Conservation (phyloP, 2,888 invertebrate genomes). For the Epinotia ramella region DNA sequence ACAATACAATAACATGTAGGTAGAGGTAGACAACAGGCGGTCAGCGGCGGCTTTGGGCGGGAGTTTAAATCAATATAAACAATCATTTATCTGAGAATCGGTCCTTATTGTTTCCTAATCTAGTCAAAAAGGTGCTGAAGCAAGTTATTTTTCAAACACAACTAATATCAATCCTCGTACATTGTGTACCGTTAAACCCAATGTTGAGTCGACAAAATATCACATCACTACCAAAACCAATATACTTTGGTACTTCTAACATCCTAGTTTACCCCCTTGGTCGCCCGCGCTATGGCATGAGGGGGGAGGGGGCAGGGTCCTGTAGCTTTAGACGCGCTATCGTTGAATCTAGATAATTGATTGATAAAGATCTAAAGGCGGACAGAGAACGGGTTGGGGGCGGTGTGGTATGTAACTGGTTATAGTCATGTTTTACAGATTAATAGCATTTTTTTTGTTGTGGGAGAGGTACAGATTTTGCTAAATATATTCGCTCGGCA, state of each 20-base stretch:
- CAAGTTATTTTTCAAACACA: too few relatives aligned
- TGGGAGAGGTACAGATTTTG: too few relatives aligned
- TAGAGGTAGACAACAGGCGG: too few relatives aligned
- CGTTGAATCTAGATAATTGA: conserved; percentile 63
- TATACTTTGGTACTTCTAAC: background rate
- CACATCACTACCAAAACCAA: conserved; percentile 35
- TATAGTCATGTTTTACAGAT: background rate
- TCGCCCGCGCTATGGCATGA: background rate
- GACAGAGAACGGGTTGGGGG: conserved; percentile 51
- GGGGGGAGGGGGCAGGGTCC: conserved; percentile 7
- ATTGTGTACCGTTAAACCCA: conserved; percentile 50
- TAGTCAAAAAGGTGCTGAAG: too few relatives aligned
- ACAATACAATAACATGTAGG: too few relatives aligned
- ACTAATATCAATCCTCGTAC: background rate
- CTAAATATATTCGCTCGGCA: too few relatives aligned
- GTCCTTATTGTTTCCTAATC: too few relatives aligned
- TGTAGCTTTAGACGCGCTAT: conserved; percentile 39
- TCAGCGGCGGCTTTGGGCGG: too few relatives aligned
- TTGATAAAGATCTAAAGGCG: conserved; percentile 62
- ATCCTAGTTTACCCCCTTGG: background rate
- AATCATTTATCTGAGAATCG: too few relatives aligned
- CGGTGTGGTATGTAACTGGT: conserved; percentile 37
- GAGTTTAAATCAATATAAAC: too few relatives aligned
- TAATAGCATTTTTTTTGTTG: too few relatives aligned
- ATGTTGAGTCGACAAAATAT: conserved; percentile 39